These are phyloP conservation scores for Argyrosomus regius DNA, from an alignment of 2,797 vertebrate genomes.

Conservation along the genomic window DNA sequence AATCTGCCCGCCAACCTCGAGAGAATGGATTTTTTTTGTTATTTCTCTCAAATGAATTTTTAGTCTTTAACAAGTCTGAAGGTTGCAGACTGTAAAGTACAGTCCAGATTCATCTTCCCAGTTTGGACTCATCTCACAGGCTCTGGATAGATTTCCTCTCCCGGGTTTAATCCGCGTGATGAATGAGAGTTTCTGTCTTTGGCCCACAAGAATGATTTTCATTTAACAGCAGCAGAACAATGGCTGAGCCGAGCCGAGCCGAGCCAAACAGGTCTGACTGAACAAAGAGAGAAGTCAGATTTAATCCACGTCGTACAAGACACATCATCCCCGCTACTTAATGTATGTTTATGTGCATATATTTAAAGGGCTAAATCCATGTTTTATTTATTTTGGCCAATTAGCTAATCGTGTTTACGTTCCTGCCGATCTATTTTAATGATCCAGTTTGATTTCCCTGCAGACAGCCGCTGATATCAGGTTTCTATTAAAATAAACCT, in stretches of 20 bases:
- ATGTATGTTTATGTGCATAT: neutral
- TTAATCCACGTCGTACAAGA: too few relatives aligned
- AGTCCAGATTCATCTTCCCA: neutral
- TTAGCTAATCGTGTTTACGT: too few relatives aligned
- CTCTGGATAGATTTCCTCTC: neutral
- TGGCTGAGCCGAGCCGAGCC: neutral
- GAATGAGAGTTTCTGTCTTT: conserved; percentile 42
- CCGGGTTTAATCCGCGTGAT: conserved; percentile 33
- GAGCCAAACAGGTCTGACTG: conserved; percentile 3
- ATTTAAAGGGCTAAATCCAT: neutral
- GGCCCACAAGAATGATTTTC: conserved; percentile 18
- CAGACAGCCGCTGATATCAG: neutral
- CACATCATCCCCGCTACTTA: neutral
- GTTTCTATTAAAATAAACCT: neutral
- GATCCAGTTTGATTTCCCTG: neutral
- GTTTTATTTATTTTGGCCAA: neutral
- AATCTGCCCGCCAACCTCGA: conserved; percentile 12
- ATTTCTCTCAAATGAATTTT: conserved; percentile 37
- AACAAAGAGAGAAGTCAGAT: too few relatives aligned
- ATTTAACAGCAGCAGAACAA: conserved; percentile 31
- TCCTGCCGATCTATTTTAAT: neutral
- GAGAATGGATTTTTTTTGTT: neutral
- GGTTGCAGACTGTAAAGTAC: conserved; percentile 4
- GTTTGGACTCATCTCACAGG: neutral
- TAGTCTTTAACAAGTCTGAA: conserved; percentile 14